A percentile compares a stretch with the other conserved stretches of the same genome.
These are phyloP conservation scores for Channa maculata DNA, from an alignment of 2,113 vertebrate genomes.

Conservation along the genomic window DNA sequence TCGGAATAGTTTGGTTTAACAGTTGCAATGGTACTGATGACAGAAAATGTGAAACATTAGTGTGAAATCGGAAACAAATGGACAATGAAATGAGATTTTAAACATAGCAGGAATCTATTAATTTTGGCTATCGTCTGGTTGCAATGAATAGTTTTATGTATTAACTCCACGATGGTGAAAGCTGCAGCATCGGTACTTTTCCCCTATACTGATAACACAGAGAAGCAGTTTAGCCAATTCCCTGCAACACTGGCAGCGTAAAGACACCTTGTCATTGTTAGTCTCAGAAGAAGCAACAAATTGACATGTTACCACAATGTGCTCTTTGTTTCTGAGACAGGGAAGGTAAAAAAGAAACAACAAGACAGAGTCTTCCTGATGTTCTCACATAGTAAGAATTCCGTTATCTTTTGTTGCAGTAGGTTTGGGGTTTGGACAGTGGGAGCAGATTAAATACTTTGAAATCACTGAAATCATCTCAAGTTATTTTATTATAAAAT, in stretches of 20 bases:
- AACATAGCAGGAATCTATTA: background rate
- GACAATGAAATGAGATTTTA: no score
- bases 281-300: conserved; percentile 29
- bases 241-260: background rate
- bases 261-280: conserved; percentile 28
- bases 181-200: background rate
- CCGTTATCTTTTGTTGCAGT: no score
- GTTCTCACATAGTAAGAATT: background rate
- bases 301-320: conserved; percentile 43
- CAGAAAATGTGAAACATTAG: background rate
- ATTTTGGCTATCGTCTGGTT: background rate
- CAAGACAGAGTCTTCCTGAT: background rate
- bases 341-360: conserved; percentile 40
- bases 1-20: no score
- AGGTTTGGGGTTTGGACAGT: background rate
- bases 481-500: background rate
- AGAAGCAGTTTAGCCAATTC: background rate
- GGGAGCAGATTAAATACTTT: background rate
- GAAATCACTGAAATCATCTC: background rate
- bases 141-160: background rate
- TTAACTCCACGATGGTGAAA: background rate
- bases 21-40: background rate
- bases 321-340: conserved; percentile 57
- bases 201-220: background rate
- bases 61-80: background rate